Base-by-base conservation (phyloP, 2,113 vertebrate species). In the Caranx melampygus region DNA sequence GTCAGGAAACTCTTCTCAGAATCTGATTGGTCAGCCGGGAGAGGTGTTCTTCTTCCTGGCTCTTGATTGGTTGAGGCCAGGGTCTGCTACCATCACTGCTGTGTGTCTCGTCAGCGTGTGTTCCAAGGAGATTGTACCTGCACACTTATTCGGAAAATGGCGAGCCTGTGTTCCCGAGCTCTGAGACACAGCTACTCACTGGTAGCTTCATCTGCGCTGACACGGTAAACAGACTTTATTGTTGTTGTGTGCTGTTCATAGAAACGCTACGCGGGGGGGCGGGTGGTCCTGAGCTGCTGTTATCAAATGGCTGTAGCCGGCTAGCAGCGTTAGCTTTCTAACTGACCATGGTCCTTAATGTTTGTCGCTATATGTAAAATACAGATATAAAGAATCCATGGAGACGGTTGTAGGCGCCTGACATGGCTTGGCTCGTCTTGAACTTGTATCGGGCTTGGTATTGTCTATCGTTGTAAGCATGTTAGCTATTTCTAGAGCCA, bases 101-200 rank as follows among this genome's bases (percentile, higher is more conserved):
- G 73, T 60, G 2, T 11, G 63, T 57, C 33, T 61, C 6, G 14
- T 78, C 52, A 86, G 87, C 91, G 88, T 90, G 90, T 65, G 58
- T 60, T 37, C 16, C 58, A 58, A 74, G 83, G 74, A 77, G 63
- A 0, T n/a, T 45, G 34, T 61, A 26, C 6, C 45, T 40, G 45
- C 11, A 20, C 21, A 2, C 35, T 37, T 10, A 1, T 13, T 31
- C 1, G 31, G 11, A 93, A 91, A 78, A 95, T 95, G 95, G 94
- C 94, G 86, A 91, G 86, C 31, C 87, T 90, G 92, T 95, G 94
- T 80, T 89, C 91, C 0, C 92, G 94, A 52, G 91, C 80, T 0
- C 79, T 90, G 42, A 87, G 87, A 69, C 92, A 92, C 80, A 93
- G 92, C 85, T 93, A 86, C 80, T 91, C 40, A 0, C 4, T 91